Evolutionary conservation across 2,113 vertebrate genomes (phyloP).

Genomic region (Tichodroma muraria): DNA sequence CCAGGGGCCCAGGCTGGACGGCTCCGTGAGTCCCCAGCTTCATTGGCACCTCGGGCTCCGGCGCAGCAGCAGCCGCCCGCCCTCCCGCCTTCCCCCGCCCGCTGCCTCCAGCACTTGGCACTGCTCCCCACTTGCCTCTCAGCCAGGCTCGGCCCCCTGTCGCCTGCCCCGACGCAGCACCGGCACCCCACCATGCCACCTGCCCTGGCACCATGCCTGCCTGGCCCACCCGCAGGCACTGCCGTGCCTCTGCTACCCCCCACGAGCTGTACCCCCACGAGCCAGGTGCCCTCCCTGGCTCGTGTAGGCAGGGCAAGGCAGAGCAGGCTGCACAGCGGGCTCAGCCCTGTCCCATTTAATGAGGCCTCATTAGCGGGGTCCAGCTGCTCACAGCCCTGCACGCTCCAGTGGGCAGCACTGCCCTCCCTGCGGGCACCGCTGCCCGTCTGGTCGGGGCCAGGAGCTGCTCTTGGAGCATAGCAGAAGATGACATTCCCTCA

Average conservation of each 20-base stretch:
- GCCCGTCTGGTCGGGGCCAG: background rate
- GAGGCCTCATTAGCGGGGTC: conserved; percentile 76
- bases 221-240: background rate
- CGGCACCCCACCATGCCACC: conserved; percentile 3
- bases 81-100: conserved; percentile 26
- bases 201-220: background rate
- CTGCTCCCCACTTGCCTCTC: conserved; percentile 61
- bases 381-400: conserved; percentile 66
- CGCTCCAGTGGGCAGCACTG: conserved; percentile 21
- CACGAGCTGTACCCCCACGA: background rate
- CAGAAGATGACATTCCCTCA: background rate
- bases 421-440: conserved; percentile 49
- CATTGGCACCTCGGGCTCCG: conserved; percentile 68
- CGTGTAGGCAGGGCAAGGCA: background rate
- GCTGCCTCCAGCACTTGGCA: conserved; percentile 56
- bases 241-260: background rate
- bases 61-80: conserved; percentile 24
- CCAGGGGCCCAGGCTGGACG: conserved; percentile 1
- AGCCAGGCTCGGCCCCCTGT: conserved; percentile 46
- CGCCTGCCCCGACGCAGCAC: background rate
- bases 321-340: background rate
- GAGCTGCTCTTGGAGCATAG: background rate
- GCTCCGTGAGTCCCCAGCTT: background rate
- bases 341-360: conserved; percentile 62
- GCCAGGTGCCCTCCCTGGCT: background rate